A percentile compares a stretch with the other conserved stretches of the same genome.
These are phyloP conservation scores for Protobothrops flavoviridis DNA, from an alignment of 2,113 vertebrate species.

Conservation along the genomic window DNA sequence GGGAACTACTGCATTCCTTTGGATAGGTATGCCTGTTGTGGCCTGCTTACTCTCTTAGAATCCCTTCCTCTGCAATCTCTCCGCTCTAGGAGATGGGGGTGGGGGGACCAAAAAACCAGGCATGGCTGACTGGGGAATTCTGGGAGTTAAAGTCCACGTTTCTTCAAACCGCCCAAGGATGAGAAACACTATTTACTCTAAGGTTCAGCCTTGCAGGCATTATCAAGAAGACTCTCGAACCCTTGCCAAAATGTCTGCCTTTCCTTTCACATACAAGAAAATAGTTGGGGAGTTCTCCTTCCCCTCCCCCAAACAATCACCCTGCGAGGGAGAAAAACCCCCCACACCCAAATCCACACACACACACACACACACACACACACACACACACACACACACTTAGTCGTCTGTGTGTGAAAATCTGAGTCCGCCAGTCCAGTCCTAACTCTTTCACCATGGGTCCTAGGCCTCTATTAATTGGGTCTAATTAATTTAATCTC, in stretches of 20 bases:
- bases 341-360: not conserved
- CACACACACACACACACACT: not conserved
- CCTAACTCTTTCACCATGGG: not conserved
- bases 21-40: not conserved
- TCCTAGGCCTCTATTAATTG: not conserved
- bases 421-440: not conserved
- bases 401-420: no score
- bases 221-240: not conserved
- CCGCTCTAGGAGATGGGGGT: no score
- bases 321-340: not conserved
- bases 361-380: no score
- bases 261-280: no score
- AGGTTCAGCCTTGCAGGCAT: not conserved
- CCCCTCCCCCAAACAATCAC: not conserved
- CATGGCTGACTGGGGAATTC: not conserved
- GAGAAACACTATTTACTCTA: not conserved
- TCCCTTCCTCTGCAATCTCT: not conserved
- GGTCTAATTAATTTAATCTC: not conserved
- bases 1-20: not conserved
- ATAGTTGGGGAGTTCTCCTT: not conserved
- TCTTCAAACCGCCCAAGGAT: not conserved
- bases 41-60: not conserved
- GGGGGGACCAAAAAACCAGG: rapidly evolving
- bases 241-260: not conserved
- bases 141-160: not conserved